These are phyloP conservation scores for Bufotes viridis DNA, from an alignment of 2,797 vertebrate species.

Conservation along the genomic window DNA sequence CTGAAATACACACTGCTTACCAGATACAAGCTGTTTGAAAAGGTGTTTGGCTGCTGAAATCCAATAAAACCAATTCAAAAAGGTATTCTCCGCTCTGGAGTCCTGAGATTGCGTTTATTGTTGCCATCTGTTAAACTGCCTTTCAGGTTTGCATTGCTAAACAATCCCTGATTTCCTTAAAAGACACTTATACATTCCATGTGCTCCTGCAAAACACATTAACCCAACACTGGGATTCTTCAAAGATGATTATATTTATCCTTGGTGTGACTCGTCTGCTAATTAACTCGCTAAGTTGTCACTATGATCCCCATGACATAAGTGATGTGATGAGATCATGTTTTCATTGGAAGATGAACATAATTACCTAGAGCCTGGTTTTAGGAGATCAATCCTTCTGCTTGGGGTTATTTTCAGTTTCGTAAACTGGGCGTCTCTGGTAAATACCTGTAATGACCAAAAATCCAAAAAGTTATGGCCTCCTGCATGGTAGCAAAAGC, in stretches of 20 bases:
- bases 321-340: not conserved
- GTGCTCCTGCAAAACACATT: slow-evolving; percentile 36
- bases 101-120: slow-evolving; percentile 68
- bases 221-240: slow-evolving; percentile 39
- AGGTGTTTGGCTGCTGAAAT: slow-evolving; percentile 62
- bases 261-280: slow-evolving; percentile 28
- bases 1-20: slow-evolving; percentile 59
- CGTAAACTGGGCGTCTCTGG: not conserved
- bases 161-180: slow-evolving; percentile 66
- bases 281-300: slow-evolving; percentile 14
- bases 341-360: slow-evolving; percentile 26
- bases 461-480: not conserved
- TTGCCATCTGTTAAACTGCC: slow-evolving; percentile 70
- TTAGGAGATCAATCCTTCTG: not conserved
- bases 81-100: slow-evolving; percentile 67
- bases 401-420: not conserved
- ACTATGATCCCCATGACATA: slow-evolving; percentile 9
- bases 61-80: slow-evolving; percentile 68
- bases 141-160: slow-evolving; percentile 66
- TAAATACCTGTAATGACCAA: not conserved
- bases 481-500: not conserved
- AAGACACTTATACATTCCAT: slow-evolving; percentile 61
- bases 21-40: slow-evolving; percentile 62
- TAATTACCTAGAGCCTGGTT: not conserved
- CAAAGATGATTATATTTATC: slow-evolving; percentile 21